Evolutionary conservation across 2,113 vertebrate genomes (phyloP).

Genomic region (Ifrita kowaldi): DNA sequence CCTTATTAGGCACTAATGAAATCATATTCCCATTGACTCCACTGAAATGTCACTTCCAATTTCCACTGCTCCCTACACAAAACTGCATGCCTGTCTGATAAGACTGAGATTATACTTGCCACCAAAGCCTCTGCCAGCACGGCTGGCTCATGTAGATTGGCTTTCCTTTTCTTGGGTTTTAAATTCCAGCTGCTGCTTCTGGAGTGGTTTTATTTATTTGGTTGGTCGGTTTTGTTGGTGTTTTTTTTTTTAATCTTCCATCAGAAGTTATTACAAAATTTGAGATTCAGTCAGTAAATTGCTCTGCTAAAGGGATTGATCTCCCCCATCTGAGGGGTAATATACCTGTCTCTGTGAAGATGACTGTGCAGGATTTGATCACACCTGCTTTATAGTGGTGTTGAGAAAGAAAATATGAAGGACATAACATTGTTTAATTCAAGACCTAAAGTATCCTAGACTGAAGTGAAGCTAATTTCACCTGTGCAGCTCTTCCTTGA

Average conservation of each 20-base stretch:
- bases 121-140: neutral
- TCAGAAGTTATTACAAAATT: neutral
- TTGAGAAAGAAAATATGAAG: neutral
- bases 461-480: neutral
- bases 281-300: neutral
- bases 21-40: slow-evolving; percentile 41
- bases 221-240: neutral
- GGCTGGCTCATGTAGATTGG: neutral
- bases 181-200: neutral
- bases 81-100: slow-evolving; percentile 14
- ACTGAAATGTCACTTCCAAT: slow-evolving; percentile 42
- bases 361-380: neutral
- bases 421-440: neutral
- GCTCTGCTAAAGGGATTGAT: neutral
- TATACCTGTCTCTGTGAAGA: neutral
- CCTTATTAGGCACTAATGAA: slow-evolving; percentile 38
- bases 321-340: neutral
- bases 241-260: neutral
- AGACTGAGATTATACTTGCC: neutral
- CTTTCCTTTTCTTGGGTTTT: neutral
- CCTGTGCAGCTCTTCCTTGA: neutral
- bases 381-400: neutral
- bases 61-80: slow-evolving; percentile 30
- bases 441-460: neutral
- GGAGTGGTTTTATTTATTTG: neutral